Conservation (phyloP, 2,797 vertebrate species). For the Neostethus bicornis region DNA sequence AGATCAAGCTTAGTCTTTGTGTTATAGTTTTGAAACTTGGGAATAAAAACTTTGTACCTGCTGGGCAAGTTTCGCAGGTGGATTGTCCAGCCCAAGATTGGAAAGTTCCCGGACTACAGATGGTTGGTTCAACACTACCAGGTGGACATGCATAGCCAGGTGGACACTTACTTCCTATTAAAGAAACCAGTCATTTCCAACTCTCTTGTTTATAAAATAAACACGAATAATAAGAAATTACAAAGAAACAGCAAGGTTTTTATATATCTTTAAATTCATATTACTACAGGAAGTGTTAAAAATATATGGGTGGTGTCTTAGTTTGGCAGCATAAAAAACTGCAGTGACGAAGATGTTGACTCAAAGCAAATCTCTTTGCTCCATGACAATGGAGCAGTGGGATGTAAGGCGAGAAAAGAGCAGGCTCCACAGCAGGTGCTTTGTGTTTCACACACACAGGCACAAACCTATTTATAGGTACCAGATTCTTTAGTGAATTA, state of each 20-base stretch:
- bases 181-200: slow-evolving; percentile 9
- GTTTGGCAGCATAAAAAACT: slow-evolving; percentile 38
- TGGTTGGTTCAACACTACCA: slow-evolving; percentile 73
- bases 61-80: slow-evolving; percentile 71
- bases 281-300: background rate
- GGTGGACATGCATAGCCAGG: slow-evolving; percentile 72
- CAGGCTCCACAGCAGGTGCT: slow-evolving; percentile 36
- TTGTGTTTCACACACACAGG: slow-evolving; percentile 42
- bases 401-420: slow-evolving; percentile 38
- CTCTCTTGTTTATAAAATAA: slow-evolving; percentile 2
- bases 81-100: slow-evolving; percentile 81
- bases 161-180: slow-evolving; percentile 80
- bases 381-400: slow-evolving; percentile 38
- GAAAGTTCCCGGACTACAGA: slow-evolving; percentile 84
- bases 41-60: slow-evolving; percentile 58
- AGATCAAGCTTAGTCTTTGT: background rate
- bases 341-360: slow-evolving; percentile 11
- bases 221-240: background rate
- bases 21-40: background rate
- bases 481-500: slow-evolving; percentile 63
- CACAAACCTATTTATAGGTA: slow-evolving; percentile 49
- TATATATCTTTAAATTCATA: slow-evolving; percentile 8
- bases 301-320: slow-evolving; percentile 19
- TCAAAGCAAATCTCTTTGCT: slow-evolving; percentile 16
- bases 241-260: background rate